Conservation (phyloP, 23 tunicate genomes). For the Ascidia mentula region DNA sequence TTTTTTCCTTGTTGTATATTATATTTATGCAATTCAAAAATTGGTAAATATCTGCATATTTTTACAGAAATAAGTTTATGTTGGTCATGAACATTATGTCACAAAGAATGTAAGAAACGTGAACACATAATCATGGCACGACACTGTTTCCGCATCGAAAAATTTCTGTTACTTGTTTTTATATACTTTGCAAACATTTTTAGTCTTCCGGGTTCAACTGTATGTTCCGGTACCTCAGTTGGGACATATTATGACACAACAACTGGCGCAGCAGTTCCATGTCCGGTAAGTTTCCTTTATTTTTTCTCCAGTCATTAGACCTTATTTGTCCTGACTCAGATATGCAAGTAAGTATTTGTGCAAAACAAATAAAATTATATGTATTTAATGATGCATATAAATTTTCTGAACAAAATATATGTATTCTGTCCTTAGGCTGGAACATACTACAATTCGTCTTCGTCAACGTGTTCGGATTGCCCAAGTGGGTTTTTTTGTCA, state of each 20-base stretch:
- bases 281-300: constrained; percentile 40
- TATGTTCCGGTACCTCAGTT: constrained; percentile 44
- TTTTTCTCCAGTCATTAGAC: background rate
- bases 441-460: constrained; percentile 44
- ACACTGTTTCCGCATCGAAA: background rate
- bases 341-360: no score
- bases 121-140: background rate
- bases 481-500: constrained; percentile 57
- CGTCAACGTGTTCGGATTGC: constrained; percentile 52
- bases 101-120: no score
- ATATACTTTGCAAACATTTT: constrained; percentile 14
- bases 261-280: constrained; percentile 52
- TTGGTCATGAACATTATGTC: no score
- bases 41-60: no score
- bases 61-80: no score
- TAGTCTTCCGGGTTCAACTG: constrained; percentile 64
- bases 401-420: background rate
- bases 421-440: constrained; percentile 42
- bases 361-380: no score
- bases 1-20: no score
- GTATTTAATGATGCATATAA: no score
- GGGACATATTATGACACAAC: constrained; percentile 59
- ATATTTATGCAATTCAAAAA: no score
- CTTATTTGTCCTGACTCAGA: background rate
- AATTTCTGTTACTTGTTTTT: background rate